phyloP scores from a whole-genome alignment of 1,140 invertebrate species.

The Cherax destructor region DNA sequence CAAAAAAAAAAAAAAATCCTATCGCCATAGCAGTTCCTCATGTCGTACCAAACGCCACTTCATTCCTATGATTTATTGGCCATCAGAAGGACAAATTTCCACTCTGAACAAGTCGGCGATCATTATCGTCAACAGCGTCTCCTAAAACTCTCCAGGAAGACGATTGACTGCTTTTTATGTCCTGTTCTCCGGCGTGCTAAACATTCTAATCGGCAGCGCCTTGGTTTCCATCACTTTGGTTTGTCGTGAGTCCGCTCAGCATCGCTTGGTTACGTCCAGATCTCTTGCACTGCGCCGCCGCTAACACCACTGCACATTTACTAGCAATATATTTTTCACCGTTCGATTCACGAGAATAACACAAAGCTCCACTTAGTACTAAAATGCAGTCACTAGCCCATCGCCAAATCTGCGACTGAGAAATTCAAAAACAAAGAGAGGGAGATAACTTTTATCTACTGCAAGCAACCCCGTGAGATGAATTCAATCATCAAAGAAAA shows the following conservation, averaged over 20 bases:
- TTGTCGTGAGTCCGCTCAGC: conserved; percentile 14
- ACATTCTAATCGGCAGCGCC: conserved; percentile 59
- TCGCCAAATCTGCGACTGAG: too few species aligned
- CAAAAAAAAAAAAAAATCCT: not conserved
- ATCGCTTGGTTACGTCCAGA: not conserved
- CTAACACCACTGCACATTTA: too few species aligned
- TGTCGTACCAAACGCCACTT: conserved; percentile 42
- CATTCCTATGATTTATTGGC: conserved; percentile 64
- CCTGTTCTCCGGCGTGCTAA: conserved; percentile 65
- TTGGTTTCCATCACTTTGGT: conserved; percentile 56
- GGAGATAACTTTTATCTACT: not conserved
- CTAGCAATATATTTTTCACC: too few species aligned
- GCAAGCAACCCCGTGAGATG: conserved; percentile 41
- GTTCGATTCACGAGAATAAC: too few species aligned
- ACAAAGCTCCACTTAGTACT: too few species aligned
- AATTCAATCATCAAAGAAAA: conserved; percentile 63
- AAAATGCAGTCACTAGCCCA: too few species aligned
- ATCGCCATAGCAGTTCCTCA: not conserved
- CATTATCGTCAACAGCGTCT: conserved; percentile 66
- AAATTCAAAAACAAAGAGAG: not conserved
- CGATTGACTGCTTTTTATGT: conserved; percentile 66
- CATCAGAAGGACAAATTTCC: conserved; percentile 62
- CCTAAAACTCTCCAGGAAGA: conserved; percentile 62
- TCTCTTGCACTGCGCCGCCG: too few species aligned
- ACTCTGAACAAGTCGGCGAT: conserved; percentile 66